Evolutionary conservation across 1,140 invertebrate genomes (phyloP).

Genomic region (Oscheius sp.): DNA sequence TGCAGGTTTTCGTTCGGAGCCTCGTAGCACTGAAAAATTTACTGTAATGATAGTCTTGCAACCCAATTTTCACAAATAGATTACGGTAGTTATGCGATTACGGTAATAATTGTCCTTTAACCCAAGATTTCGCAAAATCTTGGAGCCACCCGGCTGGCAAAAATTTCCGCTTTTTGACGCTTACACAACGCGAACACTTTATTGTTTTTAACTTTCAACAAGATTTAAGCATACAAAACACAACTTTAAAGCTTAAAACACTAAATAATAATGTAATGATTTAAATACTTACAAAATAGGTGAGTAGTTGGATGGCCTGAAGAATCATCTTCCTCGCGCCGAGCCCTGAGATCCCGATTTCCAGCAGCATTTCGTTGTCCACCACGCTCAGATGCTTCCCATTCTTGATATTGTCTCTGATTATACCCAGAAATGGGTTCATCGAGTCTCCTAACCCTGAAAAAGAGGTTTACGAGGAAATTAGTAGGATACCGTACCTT

Average conservation of each 20-base stretch:
- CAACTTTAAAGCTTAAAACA: neutral
- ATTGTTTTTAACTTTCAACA: neutral
- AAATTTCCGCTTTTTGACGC: no score
- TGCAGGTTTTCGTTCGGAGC: conserved; percentile 38
- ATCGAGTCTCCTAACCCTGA: conserved; percentile 38
- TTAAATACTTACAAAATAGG: conserved; percentile 39
- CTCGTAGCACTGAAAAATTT: conserved; percentile 39
- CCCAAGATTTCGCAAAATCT: no score
- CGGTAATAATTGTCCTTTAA: no score
- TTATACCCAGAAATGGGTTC: conserved; percentile 23
- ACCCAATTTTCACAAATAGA: neutral
- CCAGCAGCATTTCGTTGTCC: conserved; percentile 27
- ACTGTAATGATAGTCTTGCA: neutral
- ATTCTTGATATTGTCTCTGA: conserved; percentile 22
- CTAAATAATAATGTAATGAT: no score
- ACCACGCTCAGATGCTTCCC: conserved; percentile 30
- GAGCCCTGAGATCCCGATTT: conserved; percentile 30
- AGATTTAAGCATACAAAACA: neutral
- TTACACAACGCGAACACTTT: no score
- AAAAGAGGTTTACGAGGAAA: conserved; percentile 19
- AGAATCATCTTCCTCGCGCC: conserved; percentile 39
- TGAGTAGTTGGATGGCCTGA: conserved; percentile 33
- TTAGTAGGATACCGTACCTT: conserved; percentile 16
- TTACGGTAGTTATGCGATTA: no score
- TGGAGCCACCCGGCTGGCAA: no score